Evolutionary conservation across 2,888 invertebrate species (phyloP).

Genomic region (Dromius quadrimaculatus): DNA sequence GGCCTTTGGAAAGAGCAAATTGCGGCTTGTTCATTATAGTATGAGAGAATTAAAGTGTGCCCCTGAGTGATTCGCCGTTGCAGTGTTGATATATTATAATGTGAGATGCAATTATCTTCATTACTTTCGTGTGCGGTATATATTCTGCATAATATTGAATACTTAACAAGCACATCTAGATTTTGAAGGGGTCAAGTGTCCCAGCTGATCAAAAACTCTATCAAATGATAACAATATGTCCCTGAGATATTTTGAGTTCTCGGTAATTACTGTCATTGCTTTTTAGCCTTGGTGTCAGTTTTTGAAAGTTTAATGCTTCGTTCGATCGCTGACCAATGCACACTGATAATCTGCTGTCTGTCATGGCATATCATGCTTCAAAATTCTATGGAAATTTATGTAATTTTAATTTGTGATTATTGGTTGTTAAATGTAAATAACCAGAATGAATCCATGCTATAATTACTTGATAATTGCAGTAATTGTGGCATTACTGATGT

Average conservation of each 20-base stretch:
- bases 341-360: too few species aligned
- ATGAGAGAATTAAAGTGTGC: conserved; percentile 26
- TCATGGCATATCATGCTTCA: conserved; percentile 20
- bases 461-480: conserved; percentile 16
- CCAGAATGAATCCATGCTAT: conserved; percentile 10
- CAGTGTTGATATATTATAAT: conserved; percentile 39
- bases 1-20: conserved; percentile 19
- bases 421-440: conserved; percentile 24
- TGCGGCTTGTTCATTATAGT: conserved; percentile 18
- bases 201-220: too few species aligned
- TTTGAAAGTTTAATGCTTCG: conserved; percentile 22
- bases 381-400: conserved; percentile 31
- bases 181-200: too few species aligned
- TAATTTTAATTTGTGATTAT: conserved; percentile 31
- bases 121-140: conserved; percentile 37
- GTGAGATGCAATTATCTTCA: conserved; percentile 28
- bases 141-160: conserved; percentile 26
- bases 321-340: conserved; percentile 1
- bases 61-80: conserved; percentile 24
- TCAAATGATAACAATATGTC: conserved; percentile 17
- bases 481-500: conserved; percentile 14
- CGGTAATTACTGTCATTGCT: conserved; percentile 13
- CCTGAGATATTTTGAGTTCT: conserved; percentile 15
- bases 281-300: conserved; percentile 20
- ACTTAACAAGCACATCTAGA: too few species aligned